These are phyloP conservation scores for Eurytoma adleriae DNA, from an alignment of 2,888 invertebrate genomes.

Conservation along the genomic window DNA sequence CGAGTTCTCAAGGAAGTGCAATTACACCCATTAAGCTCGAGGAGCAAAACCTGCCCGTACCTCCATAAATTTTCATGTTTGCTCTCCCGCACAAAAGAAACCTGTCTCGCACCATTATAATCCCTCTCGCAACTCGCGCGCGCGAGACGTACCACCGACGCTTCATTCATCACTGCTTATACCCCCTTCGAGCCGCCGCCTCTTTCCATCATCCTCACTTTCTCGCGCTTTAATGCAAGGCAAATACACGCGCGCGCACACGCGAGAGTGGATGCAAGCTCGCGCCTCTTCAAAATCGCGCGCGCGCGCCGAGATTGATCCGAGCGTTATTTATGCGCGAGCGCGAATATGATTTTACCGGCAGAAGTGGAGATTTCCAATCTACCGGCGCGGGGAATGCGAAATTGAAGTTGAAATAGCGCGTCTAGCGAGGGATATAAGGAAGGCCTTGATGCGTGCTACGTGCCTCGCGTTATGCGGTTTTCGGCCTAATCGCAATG, in stretches of 20 bases:
- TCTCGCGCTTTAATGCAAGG: constrained; percentile 12
- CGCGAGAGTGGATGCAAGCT: background rate
- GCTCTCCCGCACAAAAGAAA: constrained; percentile 15
- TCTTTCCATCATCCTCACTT: background rate
- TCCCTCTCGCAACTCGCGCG: background rate
- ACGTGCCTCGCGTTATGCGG: background rate
- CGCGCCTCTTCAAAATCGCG: background rate
- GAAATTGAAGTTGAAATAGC: background rate
- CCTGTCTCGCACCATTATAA: constrained; percentile 1
- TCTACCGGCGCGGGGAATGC: background rate
- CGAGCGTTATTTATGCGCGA: background rate
- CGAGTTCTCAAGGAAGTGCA: constrained; percentile 20
- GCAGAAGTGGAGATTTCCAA: constrained; percentile 21
- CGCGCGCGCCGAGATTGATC: constrained; percentile 2
- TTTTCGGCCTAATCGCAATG: background rate
- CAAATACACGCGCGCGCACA: constrained; percentile 8
- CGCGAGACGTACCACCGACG: constrained; percentile 16
- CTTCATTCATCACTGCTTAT: constrained; percentile 40
- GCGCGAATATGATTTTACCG: constrained; percentile 2
- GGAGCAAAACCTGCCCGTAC: constrained; percentile 18
- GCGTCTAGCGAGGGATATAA: too few relatives aligned
- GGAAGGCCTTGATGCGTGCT: too few relatives aligned
- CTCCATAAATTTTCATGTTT: constrained; percentile 54
- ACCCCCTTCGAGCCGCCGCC: background rate
- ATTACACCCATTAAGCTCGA: constrained; percentile 38